Evolutionary conservation across 2,888 invertebrate genomes (phyloP).

Genomic region (Agriopis marginaria): DNA sequence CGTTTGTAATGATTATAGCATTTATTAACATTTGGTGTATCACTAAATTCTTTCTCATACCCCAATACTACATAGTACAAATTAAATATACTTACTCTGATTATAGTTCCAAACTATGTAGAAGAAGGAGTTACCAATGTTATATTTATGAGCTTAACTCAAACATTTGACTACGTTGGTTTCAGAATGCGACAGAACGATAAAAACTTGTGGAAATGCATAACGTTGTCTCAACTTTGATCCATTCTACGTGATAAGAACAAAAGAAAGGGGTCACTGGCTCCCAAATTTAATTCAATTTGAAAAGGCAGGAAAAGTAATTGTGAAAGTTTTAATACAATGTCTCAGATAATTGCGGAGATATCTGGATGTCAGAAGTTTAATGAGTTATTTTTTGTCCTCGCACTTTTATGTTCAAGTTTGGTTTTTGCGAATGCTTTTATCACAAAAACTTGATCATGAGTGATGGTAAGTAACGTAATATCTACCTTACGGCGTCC

Average conservation of each 20-base stretch:
- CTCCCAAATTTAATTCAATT: constrained; percentile 37
- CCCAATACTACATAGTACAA: too few species aligned
- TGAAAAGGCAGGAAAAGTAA: constrained; percentile 37
- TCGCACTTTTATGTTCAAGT: constrained; percentile 8
- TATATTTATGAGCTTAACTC: not conserved
- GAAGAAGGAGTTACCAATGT: too few species aligned
- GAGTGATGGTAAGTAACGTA: constrained; percentile 4
- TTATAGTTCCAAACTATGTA: too few species aligned
- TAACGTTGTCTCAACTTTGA: constrained; percentile 26
- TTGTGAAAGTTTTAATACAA: constrained; percentile 38
- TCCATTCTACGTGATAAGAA: constrained; percentile 28
- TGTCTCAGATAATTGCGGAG: constrained; percentile 36
- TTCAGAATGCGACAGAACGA: constrained; percentile 2
- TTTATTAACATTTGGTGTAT: too few species aligned
- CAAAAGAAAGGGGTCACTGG: constrained; percentile 33
- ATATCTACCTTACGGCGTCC: not conserved
- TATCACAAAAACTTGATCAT: not conserved
- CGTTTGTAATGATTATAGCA: too few species aligned
- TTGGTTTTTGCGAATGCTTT: constrained; percentile 3
- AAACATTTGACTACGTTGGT: not conserved
- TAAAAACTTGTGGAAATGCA: constrained; percentile 27
- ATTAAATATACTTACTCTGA: too few species aligned
- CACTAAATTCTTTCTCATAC: too few species aligned
- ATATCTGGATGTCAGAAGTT: constrained; percentile 37
- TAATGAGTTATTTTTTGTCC: constrained; percentile 34